Evolutionary conservation across 2,888 invertebrate species (phyloP).

Genomic region (Oscheius sp.): DNA sequence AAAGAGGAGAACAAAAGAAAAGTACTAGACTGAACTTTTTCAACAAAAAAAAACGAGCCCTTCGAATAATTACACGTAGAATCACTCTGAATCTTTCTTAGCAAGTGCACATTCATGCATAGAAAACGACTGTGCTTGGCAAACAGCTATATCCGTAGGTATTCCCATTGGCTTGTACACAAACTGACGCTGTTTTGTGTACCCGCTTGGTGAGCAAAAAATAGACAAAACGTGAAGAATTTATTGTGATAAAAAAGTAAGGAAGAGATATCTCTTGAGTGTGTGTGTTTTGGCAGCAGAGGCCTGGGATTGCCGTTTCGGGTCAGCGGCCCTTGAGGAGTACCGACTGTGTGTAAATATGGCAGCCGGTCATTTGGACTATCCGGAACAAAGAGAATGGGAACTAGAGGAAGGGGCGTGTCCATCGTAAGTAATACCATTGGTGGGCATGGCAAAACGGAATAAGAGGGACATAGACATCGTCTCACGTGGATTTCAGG

Average conservation of each 20-base stretch:
- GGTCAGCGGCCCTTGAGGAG: conserved; percentile 28
- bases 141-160: conserved; percentile 27
- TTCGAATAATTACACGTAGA: too few species aligned
- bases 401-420: background rate
- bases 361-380: conserved; percentile 12
- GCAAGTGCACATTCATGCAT: conserved; percentile 19
- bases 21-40: too few species aligned
- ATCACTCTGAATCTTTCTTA: too few species aligned
- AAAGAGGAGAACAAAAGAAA: background rate
- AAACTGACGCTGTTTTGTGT: background rate
- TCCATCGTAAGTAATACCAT: background rate
- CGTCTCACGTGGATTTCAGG: background rate
- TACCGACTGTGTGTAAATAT: conserved; percentile 24
- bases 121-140: conserved; percentile 13
- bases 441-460: background rate
- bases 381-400: background rate
- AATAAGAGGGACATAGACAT: background rate
- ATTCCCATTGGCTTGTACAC: conserved; percentile 21
- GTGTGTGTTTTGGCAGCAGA: conserved; percentile 24
- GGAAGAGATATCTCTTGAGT: background rate
- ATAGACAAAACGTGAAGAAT: background rate
- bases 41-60: too few species aligned
- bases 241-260: background rate
- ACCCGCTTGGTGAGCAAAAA: background rate
- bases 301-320: conserved; percentile 20